Percentiles rank a stretch among this genome's conserved stretches.
phyloP scores from a whole-genome alignment of 53 echinoderm and acorn worm genomes.

The Zoroaster sp. region DNA sequence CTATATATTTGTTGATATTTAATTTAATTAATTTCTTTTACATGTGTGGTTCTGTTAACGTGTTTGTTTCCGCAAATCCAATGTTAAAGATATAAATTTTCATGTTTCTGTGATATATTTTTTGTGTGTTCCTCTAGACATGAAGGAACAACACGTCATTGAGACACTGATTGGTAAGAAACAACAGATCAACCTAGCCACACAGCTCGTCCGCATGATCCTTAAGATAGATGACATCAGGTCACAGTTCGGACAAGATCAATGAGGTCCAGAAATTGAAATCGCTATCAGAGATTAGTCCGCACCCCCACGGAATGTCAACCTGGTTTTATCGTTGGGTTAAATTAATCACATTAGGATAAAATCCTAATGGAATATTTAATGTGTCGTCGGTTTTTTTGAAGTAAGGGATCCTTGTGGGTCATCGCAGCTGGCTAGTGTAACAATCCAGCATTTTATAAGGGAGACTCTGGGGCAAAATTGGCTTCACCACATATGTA shows the following conservation, averaged over 20 bases:
- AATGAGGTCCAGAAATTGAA: neutral
- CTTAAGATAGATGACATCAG: conserved; percentile 96
- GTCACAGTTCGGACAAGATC: conserved; percentile 28
- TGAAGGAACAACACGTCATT: conserved; percentile 95
- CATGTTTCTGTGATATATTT: neutral
- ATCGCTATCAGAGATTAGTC: neutral
- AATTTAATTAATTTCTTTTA: too few species aligned
- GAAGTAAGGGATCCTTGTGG: neutral
- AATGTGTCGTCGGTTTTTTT: too few species aligned
- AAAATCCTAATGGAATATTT: neutral
- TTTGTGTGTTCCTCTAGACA: conserved; percentile 64
- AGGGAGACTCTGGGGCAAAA: too few species aligned
- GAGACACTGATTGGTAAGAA: conserved; percentile 97
- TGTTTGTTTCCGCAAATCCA: too few species aligned
- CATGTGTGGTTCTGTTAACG: too few species aligned
- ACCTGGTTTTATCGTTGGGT: neutral
- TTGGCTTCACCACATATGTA: too few species aligned
- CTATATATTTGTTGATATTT: too few species aligned
- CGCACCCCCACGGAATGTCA: neutral
- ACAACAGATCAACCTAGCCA: conserved; percentile 97
- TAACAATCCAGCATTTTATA: too few species aligned
- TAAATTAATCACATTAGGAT: neutral
- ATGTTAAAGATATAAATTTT: too few species aligned
- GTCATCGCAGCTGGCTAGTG: neutral
- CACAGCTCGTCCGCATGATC: conserved; percentile 97